Conservation (phyloP, 2,113 vertebrate species). For the Notarius quadriscutis region DNA sequence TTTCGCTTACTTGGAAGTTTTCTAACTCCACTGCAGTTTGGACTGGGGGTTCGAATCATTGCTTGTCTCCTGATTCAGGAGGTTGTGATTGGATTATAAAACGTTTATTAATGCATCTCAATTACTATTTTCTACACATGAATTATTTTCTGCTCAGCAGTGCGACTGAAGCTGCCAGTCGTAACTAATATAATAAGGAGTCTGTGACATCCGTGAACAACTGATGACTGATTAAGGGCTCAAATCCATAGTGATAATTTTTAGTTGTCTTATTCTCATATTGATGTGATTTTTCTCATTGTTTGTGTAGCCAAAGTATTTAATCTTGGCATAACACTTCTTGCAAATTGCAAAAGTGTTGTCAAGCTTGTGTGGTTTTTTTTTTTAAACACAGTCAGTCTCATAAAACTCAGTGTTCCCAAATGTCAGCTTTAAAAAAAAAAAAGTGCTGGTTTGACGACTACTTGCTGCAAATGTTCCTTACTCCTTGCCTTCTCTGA, state of each 20-base stretch:
- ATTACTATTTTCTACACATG: background rate
- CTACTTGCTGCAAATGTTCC: background rate
- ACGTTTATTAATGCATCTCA: background rate
- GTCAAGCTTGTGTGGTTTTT: background rate
- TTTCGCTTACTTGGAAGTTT: background rate
- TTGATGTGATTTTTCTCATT: background rate
- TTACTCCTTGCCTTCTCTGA: too few relatives aligned
- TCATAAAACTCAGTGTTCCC: conserved; percentile 7
- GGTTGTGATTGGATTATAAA: background rate
- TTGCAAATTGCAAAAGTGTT: background rate
- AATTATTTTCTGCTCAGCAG: background rate
- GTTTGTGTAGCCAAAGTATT: background rate
- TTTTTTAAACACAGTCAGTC: background rate
- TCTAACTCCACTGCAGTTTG: background rate
- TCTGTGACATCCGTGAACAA: background rate
- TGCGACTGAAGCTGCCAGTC: background rate
- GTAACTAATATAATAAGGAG: background rate
- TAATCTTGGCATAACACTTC: background rate
- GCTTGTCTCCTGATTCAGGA: background rate
- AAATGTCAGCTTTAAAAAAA: background rate
- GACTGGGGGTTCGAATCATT: background rate
- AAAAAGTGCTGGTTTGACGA: background rate
- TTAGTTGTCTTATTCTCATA: background rate
- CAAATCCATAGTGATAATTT: background rate
- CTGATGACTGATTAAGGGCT: background rate